Evolutionary conservation across 2,888 invertebrate species (phyloP), one percentile per base, ranked within the genome.

Genomic region (Conistra vaccinii): DNA sequence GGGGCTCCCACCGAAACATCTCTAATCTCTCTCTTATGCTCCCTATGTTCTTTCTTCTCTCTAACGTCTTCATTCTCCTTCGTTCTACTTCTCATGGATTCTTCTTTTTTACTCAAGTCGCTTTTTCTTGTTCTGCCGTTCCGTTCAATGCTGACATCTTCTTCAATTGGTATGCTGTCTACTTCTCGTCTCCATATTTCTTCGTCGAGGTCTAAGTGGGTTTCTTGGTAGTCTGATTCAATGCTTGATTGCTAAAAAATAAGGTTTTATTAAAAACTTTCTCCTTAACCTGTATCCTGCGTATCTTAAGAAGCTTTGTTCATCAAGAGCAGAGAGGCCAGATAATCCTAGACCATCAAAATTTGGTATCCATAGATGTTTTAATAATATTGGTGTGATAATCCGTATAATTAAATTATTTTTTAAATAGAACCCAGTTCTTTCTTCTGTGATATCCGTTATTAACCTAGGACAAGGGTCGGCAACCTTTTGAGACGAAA

Each of bases 1-100:
- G 96, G 96, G 0, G 94, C 95, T 0, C 96, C 95, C 20, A 96
- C 96, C 0, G 96, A 96, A 10, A 90, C 96, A 80, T 96, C 96
- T 88, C 95, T 92, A 69, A 93, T 96, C 82, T 95, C 94, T 4
- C 78, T 81, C 53, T 78, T 79, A 2, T 63, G 51, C 14, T 78
- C 78, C 6, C 26, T 78, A 32, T 67, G 29, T 2, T 81, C 68
- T 55, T 91, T 95, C 85, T 88, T 93, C 51, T 92, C 94, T 73
- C 83, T 89, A 23, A 70, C 75, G 45, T 92, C 93, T 42, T 85
- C 89, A 63, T 87, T 91, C 26, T 92, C 93, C 73, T 89, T 94
- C 0, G 88, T 89, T 63, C 90, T 94, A 75, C 92, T 94, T 70
- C 93, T 90, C 48, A 95, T 90, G 0, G 93, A 92, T 70, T 95